Conservation (phyloP, 2,113 vertebrate species). For the Datnioides undecimradiatus region DNA sequence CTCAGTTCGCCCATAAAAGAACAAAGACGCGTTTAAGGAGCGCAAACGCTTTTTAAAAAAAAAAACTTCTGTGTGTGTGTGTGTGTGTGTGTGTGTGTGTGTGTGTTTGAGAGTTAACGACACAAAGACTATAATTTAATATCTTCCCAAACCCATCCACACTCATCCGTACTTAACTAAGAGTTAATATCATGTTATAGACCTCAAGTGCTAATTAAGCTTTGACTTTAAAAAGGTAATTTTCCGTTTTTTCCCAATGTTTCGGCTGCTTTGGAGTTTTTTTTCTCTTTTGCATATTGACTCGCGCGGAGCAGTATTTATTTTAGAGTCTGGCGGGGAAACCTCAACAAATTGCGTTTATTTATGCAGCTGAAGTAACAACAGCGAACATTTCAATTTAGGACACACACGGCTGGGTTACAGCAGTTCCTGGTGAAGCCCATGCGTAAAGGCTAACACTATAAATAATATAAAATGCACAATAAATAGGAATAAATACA, state of each 20-base stretch:
- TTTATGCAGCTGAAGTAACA: conserved; percentile 26
- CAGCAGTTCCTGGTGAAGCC: background rate
- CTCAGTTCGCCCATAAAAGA: conserved; percentile 68
- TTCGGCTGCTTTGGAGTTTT: background rate
- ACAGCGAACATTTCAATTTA: background rate
- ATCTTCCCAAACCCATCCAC: conserved; percentile 36
- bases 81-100: too few relatives aligned
- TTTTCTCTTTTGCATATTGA: background rate
- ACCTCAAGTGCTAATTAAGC: conserved; percentile 49
- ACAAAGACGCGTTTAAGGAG: conserved; percentile 74
- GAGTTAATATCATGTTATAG: conserved; percentile 40
- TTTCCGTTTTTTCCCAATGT: background rate
- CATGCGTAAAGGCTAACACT: background rate
- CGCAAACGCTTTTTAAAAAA: conserved; percentile 14
- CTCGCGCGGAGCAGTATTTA: background rate
- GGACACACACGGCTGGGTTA: background rate
- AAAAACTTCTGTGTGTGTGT: too few relatives aligned
- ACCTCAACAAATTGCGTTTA: conserved; percentile 16
- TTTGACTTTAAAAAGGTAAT: conserved; percentile 9
- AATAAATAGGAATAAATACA: conserved; percentile 18
- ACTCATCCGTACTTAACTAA: conserved; percentile 46
- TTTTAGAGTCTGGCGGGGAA: background rate
- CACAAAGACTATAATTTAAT: conserved; percentile 26
- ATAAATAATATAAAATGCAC: background rate
- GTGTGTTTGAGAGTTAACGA: conserved; percentile 29